Evolutionary conservation across 2,797 vertebrate genomes (phyloP), one percentile per base, ranked within the genome.

Genomic region (Gephyroberyx darwinii): DNA sequence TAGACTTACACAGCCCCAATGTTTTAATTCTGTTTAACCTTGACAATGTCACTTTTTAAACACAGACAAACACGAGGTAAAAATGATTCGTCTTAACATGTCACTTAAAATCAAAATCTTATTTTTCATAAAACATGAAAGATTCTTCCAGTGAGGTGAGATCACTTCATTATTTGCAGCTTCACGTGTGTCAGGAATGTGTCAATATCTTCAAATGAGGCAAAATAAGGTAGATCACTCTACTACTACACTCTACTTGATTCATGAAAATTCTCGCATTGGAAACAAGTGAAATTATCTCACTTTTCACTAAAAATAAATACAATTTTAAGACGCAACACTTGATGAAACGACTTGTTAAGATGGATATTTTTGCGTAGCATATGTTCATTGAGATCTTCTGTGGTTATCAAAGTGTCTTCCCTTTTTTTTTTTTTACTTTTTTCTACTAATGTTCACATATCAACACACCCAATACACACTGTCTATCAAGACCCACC

Each of bases 371-470:
- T 17, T 5, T 33, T 52, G 54, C 5, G 56, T 48, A 1, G 8
- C 51, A 71, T 66, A 47, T 56, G 22, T 17, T 33, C 7, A 26
- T 5, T 4, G 9, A 66, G 74, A 69, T 81, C 84, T 88, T 91
- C 84, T 92, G 90, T 92, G 89, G 90, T 91, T 89, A 90, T 84
- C 86, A 91, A 90, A 91, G 90, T 73, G 71, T 90, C 83, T 69
- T 76, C 60, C 72, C 52, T 61, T 83, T 90, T 86, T 68, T 66
- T 26, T 26, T 26, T 26, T 26, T 77, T 1, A 45, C 19, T 8
- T 55, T 86, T 84, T 81, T 80, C 66, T 81, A 81, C 72, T 69
- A 74, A 83, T 67, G 70, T 55, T 68, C 77, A 86, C 88, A 84
- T 85, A 82, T 86, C 75, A 64, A 70, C 68, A 63, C 62, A 77